Percentiles rank a stretch among this genome's conserved stretches.
phyloP scores from a whole-genome alignment of 2,113 vertebrate genomes.

The Zapornia atra region DNA sequence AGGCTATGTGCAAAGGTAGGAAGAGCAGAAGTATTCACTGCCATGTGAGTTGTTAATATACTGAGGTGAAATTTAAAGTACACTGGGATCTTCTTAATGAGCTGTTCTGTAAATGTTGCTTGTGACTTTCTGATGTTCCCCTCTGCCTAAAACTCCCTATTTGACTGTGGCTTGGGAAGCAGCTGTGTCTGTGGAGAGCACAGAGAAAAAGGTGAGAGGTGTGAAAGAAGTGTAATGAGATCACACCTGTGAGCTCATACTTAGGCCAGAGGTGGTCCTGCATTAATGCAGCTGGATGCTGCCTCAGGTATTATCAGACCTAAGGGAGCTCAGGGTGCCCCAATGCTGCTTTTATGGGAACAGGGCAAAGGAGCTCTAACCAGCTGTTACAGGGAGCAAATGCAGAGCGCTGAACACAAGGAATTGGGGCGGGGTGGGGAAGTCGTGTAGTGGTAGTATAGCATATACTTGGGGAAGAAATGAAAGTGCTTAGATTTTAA shows the following conservation, averaged over 20 bases:
- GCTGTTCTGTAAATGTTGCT: background rate
- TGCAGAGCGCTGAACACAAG: background rate
- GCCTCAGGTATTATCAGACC: background rate
- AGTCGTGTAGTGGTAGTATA: background rate
- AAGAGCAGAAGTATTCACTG: background rate
- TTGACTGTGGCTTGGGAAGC: background rate
- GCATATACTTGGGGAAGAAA: background rate
- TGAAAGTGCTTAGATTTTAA: background rate
- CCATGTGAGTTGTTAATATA: background rate
- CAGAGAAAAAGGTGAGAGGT: background rate
- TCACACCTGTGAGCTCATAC: background rate
- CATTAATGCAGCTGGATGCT: background rate
- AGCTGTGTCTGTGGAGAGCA: background rate
- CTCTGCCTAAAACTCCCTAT: background rate
- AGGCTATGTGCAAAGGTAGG: background rate
- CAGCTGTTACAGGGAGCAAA: background rate
- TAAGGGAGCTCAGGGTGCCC: background rate
- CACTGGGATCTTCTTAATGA: background rate
- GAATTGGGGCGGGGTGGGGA: background rate
- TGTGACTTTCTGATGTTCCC: background rate
- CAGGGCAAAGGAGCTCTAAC: background rate
- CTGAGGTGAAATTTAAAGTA: background rate
- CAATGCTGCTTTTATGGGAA: background rate
- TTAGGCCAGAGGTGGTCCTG: background rate
- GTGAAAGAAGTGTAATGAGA: background rate